A percentile compares a stretch with the other conserved stretches of the same genome.
Evolutionary conservation across 2,888 invertebrate genomes (phyloP).

Genomic region (Polyommatus iphigenia): DNA sequence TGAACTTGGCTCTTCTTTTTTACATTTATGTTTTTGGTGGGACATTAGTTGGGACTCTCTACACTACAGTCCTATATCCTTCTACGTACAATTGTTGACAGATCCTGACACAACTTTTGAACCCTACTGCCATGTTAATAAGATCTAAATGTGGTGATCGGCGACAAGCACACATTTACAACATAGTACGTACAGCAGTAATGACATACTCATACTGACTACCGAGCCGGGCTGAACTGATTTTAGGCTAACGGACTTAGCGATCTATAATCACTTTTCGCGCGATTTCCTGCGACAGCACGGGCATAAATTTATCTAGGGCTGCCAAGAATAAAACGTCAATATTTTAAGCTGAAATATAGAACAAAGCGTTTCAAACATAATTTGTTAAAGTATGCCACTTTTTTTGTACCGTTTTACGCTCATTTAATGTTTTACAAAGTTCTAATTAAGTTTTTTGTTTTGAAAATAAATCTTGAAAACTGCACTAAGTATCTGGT

Average conservation of each 20-base stretch:
- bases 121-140: not conserved
- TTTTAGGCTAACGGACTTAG: slow-evolving; percentile 65
- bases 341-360: not conserved
- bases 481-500: slow-evolving; percentile 34
- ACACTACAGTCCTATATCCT: not conserved
- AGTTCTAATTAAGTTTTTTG: not conserved
- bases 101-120: not conserved
- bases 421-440: not conserved
- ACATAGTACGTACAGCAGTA: slow-evolving; percentile 18
- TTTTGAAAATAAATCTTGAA: slow-evolving; percentile 27
- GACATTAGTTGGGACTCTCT: not conserved
- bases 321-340: slow-evolving; percentile 41
- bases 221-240: slow-evolving; percentile 46
- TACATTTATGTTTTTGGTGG: too few species aligned
- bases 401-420: not conserved
- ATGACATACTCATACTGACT: slow-evolving; percentile 37
- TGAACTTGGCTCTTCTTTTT: too few species aligned
- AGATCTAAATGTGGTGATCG: not conserved
- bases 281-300: slow-evolving; percentile 67
- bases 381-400: not conserved
- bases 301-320: slow-evolving; percentile 59
- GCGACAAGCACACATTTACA: not conserved
- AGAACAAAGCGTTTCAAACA: not conserved
- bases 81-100: not conserved
- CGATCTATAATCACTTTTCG: slow-evolving; percentile 72